Conservation (phyloP, 35 echinoderm and acorn worm species). For the Acanthaster planci region DNA sequence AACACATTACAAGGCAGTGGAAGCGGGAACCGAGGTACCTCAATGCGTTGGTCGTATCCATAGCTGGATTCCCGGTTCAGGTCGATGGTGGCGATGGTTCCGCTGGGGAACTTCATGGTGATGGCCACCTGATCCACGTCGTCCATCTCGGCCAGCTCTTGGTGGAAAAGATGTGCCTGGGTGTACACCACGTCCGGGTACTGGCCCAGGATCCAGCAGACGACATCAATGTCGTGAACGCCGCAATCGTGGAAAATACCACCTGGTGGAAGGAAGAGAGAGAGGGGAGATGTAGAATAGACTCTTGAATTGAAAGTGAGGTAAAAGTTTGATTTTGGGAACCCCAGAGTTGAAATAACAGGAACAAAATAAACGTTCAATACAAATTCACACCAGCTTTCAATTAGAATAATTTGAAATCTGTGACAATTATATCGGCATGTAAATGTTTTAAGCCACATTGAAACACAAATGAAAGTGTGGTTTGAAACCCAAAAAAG, state of each 20-base stretch:
- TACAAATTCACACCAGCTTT: too few relatives aligned
- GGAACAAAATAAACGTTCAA: too few relatives aligned
- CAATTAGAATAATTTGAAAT: too few relatives aligned
- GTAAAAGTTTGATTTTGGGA: too few relatives aligned
- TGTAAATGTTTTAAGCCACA: too few relatives aligned
- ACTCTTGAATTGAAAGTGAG: too few relatives aligned
- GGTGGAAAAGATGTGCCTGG: constrained; percentile 79
- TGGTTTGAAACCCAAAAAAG: too few relatives aligned
- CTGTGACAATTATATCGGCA: too few relatives aligned
- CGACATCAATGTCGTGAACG: constrained; percentile 79
- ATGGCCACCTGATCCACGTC: constrained; percentile 84
- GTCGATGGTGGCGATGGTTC: constrained; percentile 65
- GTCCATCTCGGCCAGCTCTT: constrained; percentile 43
- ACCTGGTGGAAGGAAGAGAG: too few relatives aligned
- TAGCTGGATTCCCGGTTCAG: constrained; percentile 68
- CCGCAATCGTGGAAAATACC: constrained; percentile 89
- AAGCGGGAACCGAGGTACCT: constrained; percentile 31
- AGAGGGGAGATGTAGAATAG: too few relatives aligned
- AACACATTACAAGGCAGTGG: neutral
- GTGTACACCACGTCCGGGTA: constrained; percentile 56
- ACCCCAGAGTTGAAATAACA: too few relatives aligned
- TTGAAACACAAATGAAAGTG: too few relatives aligned
- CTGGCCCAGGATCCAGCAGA: constrained; percentile 80
- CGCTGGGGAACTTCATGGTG: constrained; percentile 86
- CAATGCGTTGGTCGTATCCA: constrained; percentile 87